These are phyloP conservation scores for Anguilla rostrata DNA, from an alignment of 2,113 vertebrate genomes.

Conservation along the genomic window DNA sequence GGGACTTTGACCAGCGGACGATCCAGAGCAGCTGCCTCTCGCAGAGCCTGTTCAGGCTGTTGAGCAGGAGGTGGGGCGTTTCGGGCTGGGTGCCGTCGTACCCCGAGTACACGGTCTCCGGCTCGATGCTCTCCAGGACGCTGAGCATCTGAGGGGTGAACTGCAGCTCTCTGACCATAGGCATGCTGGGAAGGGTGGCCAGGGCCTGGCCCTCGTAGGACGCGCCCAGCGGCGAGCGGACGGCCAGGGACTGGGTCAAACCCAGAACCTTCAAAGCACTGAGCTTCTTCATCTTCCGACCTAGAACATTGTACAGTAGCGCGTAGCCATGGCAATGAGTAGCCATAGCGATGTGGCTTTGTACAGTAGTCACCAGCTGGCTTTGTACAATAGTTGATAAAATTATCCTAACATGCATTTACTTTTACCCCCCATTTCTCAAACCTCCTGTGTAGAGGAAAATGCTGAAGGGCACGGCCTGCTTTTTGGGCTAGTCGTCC, in stretches of 20 bases:
- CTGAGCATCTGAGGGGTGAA: conserved; percentile 80
- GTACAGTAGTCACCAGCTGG: too few species aligned
- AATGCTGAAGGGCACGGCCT: too few species aligned
- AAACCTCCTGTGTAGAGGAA: too few species aligned
- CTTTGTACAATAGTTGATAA: too few species aligned
- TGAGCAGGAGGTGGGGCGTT: conserved; percentile 83
- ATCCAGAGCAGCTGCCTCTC: conserved; percentile 94
- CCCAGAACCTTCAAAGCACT: conserved; percentile 84
- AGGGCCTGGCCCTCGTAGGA: conserved; percentile 73
- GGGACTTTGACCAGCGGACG: conserved; percentile 93
- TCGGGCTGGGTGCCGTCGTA: conserved; percentile 82
- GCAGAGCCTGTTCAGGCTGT: conserved; percentile 88
- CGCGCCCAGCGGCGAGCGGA: conserved; percentile 73
- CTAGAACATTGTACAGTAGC: conserved; percentile 58
- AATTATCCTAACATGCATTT: too few species aligned
- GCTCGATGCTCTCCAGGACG: conserved; percentile 90
- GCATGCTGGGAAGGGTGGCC: conserved; percentile 73
- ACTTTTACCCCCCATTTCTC: too few species aligned
- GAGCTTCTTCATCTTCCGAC: conserved; percentile 92
- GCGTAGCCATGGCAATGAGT: too few species aligned
- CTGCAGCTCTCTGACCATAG: conserved; percentile 79
- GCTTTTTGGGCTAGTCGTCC: too few species aligned
- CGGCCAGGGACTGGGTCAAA: conserved; percentile 73
- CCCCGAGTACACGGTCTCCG: conserved; percentile 84
- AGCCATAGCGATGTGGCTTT: too few species aligned